Evolutionary conservation across 2,113 vertebrate species (phyloP).

Genomic region (Struthidea cinerea): DNA sequence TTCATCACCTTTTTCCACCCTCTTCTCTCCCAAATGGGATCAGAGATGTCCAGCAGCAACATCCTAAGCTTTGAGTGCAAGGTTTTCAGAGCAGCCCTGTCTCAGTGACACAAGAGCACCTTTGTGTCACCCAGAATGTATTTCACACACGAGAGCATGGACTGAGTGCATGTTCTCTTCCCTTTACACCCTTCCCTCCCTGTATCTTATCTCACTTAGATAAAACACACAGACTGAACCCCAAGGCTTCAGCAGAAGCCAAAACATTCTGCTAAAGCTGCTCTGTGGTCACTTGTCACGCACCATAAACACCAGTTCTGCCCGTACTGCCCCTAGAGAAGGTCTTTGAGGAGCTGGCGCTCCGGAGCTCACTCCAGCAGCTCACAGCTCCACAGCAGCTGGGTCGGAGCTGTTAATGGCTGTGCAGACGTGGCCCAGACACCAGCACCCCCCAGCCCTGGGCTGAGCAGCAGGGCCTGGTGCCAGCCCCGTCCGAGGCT

Average conservation of each 20-base stretch:
- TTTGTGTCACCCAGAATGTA: neutral
- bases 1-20: neutral
- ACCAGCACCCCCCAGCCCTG: accelerated
- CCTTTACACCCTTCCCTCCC: neutral
- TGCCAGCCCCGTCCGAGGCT: neutral
- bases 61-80: neutral
- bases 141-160: neutral
- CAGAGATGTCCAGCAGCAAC: neutral
- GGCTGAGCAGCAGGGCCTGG: neutral
- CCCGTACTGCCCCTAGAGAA: accelerated
- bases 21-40: neutral
- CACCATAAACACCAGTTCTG: neutral
- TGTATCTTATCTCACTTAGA: neutral
- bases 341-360: neutral
- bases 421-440: neutral
- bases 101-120: neutral
- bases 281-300: neutral
- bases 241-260: neutral
- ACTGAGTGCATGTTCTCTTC: neutral
- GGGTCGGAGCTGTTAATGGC: neutral
- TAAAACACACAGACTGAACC: neutral
- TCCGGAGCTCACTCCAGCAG: neutral
- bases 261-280: neutral
- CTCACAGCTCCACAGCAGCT: neutral
- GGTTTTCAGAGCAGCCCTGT: neutral